Percentiles rank a stretch among this genome's conserved stretches.
Evolutionary conservation across 2,113 vertebrate species (phyloP).

Genomic region (Zeus faber): DNA sequence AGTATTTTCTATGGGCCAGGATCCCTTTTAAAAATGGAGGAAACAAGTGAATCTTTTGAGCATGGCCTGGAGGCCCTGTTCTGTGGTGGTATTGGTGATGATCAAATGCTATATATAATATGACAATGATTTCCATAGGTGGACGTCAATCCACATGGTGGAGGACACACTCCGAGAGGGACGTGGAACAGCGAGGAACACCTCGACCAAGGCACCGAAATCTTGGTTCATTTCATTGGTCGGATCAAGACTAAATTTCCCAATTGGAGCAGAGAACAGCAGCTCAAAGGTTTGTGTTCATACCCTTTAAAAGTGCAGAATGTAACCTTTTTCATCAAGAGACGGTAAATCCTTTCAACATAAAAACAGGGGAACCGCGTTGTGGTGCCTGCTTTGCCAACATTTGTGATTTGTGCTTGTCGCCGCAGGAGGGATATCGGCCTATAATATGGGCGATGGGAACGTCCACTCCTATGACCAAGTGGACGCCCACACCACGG

Average conservation of each 20-base stretch:
- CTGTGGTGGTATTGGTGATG: no score
- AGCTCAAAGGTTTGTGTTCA: neutral
- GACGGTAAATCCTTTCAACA: no score
- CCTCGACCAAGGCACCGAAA: neutral
- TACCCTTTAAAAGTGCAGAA: no score
- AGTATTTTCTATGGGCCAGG: no score
- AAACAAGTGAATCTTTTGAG: no score
- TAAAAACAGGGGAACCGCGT: neutral
- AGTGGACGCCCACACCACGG: constrained; percentile 1
- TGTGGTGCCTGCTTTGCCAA: no score
- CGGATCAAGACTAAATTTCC: neutral
- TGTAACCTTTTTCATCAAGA: no score
- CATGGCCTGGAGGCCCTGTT: no score
- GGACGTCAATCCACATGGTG: neutral
- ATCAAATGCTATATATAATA: no score
- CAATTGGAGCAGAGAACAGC: neutral
- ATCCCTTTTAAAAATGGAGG: no score
- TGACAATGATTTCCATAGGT: no score
- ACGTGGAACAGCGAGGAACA: neutral
- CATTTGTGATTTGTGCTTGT: neutral
- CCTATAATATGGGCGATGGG: neutral
- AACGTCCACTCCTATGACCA: neutral
- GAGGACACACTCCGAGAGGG: neutral
- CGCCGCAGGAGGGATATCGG: neutral
- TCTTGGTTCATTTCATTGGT: neutral